phyloP scores from a whole-genome alignment of 2,888 invertebrate species.

The Heliconius charithonia region DNA sequence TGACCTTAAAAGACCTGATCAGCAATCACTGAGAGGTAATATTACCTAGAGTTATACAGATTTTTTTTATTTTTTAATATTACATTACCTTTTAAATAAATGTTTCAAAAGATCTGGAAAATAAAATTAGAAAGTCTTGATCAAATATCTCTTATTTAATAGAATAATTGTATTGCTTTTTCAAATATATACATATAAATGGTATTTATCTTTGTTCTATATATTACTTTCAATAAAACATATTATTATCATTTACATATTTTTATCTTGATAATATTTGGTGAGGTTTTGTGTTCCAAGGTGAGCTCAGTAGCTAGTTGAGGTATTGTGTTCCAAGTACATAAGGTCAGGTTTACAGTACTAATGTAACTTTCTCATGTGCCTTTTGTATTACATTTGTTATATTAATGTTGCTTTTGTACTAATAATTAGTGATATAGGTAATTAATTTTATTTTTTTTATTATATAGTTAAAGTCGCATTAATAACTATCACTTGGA shows the following conservation, averaged over 20 bases:
- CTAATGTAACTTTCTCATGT: conserved; percentile 8
- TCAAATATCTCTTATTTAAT: neutral
- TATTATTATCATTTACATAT: neutral
- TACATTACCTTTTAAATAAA: neutral
- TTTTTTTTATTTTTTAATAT: conserved; percentile 27
- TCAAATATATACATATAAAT: neutral
- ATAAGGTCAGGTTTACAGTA: conserved; percentile 47
- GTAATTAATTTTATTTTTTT: neutral
- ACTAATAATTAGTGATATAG: neutral
- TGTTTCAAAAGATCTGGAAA: neutral
- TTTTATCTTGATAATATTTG: conserved; percentile 47
- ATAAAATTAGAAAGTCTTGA: neutral
- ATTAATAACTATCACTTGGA: neutral
- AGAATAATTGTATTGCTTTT: neutral
- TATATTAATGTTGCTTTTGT: neutral
- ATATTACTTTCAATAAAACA: neutral
- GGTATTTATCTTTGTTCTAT: conserved; percentile 14
- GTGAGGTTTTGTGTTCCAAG: conserved; percentile 65
- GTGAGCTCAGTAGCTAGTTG: conserved; percentile 43
- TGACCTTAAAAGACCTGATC: conserved; percentile 94
- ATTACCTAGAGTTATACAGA: conserved; percentile 27
- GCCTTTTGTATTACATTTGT: neutral
- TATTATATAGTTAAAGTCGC: neutral
- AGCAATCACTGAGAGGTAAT: conserved; percentile 90
- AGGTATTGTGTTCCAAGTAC: conserved; percentile 70